Evolutionary conservation across 2,888 invertebrate species (phyloP), one percentile per base, ranked within the genome.

Genomic region (Dryomyza anilis): DNA sequence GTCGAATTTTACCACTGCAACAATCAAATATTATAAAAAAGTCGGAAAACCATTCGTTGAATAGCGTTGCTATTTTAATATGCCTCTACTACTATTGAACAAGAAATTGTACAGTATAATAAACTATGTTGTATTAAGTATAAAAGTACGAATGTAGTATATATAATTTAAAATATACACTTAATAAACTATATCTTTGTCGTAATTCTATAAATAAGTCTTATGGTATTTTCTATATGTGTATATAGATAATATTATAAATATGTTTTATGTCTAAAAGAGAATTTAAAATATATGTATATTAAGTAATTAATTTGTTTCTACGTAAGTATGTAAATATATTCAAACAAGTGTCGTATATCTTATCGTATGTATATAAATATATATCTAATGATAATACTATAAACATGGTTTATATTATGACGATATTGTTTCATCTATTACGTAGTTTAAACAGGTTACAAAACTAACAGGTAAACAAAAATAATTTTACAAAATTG

Each of bases 121-220:
- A 10, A 10, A 0, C 43, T 43, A 23, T 3, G 30, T 12, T 30
- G 30, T 27, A n/a, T n/a, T n/a, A n/a, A n/a, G n/a, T n/a, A 33
- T 33, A 33, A 8, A 33, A 8, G 12, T 48, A 36, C 23, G 21
- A 23, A 48, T 33, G 30, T n/a, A 46, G 19, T 48, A 23, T 23
- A 59, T 59, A 5, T 21, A 48, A 59, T n/a, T n/a, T n/a, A n/a
- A n/a, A n/a, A n/a, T n/a, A n/a, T 46, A 46, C 48, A 59, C 48
- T 59, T 48, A 50, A 30, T 46, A 52, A 25, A n/a, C n/a, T n/a
- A 29, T 60, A 60, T 52, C 50, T 36, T 60, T 50, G 33, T 36
- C 19, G 50, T 59, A 45, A 33, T 45, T 46, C 45, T 59, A 57
- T 74, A 67, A 65, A 66, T 68, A 67, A 29, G 53, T 63, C 62